phyloP scores from a whole-genome alignment of 2,797 vertebrate genomes.

The Amphiprion clarkii region DNA sequence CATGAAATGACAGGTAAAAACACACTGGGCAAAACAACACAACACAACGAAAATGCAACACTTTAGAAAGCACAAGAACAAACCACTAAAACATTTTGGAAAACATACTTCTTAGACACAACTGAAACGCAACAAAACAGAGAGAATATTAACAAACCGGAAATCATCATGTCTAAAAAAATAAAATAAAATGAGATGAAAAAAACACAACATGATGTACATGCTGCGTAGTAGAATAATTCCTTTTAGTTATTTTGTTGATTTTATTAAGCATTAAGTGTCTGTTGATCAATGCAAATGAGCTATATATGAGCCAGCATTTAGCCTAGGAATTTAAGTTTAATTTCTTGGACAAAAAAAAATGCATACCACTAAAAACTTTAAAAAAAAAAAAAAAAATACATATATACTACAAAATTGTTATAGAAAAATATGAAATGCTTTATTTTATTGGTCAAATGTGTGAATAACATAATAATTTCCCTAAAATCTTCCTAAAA shows the following conservation, averaged over 20 bases:
- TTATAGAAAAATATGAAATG: not conserved
- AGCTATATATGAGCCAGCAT: not conserved
- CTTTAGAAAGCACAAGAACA: too few species aligned
- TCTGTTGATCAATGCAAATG: too few species aligned
- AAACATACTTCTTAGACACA: too few species aligned
- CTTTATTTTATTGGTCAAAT: not conserved
- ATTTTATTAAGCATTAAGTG: too few species aligned
- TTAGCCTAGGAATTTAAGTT: not conserved
- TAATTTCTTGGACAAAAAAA: not conserved
- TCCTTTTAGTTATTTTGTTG: too few species aligned
- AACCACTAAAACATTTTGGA: too few species aligned
- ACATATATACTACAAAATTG: not conserved
- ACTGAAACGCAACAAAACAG: not conserved
- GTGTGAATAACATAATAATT: not conserved
- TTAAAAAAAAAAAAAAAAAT: too few species aligned
- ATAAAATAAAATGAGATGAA: too few species aligned
- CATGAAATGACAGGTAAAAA: not conserved
- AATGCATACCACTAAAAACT: too few species aligned
- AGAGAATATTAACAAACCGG: not conserved
- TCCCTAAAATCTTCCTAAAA: too few species aligned
- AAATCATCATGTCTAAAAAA: not conserved
- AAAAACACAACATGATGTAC: too few species aligned
- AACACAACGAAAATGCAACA: not conserved
- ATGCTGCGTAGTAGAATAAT: too few species aligned
- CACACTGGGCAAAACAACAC: not conserved